These are phyloP conservation scores for Psittacula derbiana DNA, from an alignment of 2,797 vertebrate species.

Conservation along the genomic window DNA sequence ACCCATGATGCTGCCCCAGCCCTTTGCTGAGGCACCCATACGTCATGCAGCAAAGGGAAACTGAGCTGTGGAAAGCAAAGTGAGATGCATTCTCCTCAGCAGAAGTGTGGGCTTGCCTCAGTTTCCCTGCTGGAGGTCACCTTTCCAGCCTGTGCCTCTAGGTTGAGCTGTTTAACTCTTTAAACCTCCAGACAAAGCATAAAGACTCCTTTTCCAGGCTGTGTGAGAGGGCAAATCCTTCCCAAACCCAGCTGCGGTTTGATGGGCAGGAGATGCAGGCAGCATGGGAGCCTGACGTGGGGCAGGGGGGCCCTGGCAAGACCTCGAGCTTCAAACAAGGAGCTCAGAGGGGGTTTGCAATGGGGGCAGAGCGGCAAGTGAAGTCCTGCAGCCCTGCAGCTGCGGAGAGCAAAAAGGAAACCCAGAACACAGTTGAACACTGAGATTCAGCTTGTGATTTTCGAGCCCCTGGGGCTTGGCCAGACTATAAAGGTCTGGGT, in stretches of 20 bases:
- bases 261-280: not conserved
- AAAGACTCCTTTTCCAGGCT: not conserved
- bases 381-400: not conserved
- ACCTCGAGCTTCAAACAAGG: not conserved
- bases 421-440: not conserved
- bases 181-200: not conserved
- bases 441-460: slow-evolving; percentile 41
- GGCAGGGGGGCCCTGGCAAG: not conserved
- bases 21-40: not conserved
- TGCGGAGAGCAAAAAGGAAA: not conserved
- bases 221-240: accelerated
- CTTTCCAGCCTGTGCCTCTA: not conserved
- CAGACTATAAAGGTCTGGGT: slow-evolving; percentile 58
- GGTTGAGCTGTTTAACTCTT: not conserved
- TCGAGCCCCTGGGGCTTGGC: slow-evolving; percentile 49
- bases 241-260: not conserved
- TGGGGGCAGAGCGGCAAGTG: not conserved
- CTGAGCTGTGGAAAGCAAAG: accelerated
- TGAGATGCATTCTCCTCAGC: not conserved
- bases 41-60: not conserved
- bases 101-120: not conserved
- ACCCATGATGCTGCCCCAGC: not conserved
- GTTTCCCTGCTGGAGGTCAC: not conserved
- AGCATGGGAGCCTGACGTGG: not conserved
- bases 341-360: not conserved